Conservation (phyloP, 2,888 invertebrate species). For the Noctuana brunneofusca region DNA sequence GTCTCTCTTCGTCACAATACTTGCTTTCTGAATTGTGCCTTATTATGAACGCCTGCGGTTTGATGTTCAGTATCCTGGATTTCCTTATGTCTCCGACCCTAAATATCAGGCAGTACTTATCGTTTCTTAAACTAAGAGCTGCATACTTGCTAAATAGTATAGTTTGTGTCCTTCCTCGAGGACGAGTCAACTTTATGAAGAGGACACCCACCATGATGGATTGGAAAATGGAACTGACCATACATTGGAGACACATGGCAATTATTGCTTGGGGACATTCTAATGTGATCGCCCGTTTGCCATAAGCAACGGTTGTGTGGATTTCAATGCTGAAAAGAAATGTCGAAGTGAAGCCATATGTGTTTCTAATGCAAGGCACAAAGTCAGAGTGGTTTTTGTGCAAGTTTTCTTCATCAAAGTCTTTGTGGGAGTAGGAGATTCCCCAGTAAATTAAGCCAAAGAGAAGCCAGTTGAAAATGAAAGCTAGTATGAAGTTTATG, state of each 20-base stretch:
- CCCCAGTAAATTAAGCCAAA: slow-evolving; percentile 96
- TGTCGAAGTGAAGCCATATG: slow-evolving; percentile 94
- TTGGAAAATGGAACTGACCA: slow-evolving; percentile 94
- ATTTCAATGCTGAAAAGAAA: slow-evolving; percentile 98
- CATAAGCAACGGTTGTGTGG: slow-evolving; percentile 97
- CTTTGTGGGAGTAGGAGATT: slow-evolving; percentile 94
- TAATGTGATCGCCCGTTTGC: slow-evolving; percentile 92
- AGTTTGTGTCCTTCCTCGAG: slow-evolving; percentile 96
- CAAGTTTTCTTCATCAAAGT: slow-evolving; percentile 87
- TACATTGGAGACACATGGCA: slow-evolving; percentile 97
- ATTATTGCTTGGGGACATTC: slow-evolving; percentile 97
- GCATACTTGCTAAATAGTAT: slow-evolving; percentile 95
- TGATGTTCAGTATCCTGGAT: slow-evolving; percentile 97
- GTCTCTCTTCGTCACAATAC: slow-evolving; percentile 88
- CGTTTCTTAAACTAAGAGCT: slow-evolving; percentile 93
- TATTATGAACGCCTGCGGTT: slow-evolving; percentile 92
- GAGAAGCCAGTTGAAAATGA: slow-evolving; percentile 92
- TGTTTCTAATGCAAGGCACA: slow-evolving; percentile 93
- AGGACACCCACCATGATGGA: slow-evolving; percentile 92
- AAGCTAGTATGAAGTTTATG: slow-evolving; percentile 91
- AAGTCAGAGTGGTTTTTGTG: slow-evolving; percentile 83
- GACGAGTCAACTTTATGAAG: slow-evolving; percentile 97
- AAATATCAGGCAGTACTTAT: slow-evolving; percentile 93
- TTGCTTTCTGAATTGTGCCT: slow-evolving; percentile 91
- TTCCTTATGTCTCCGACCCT: slow-evolving; percentile 97